phyloP scores from a whole-genome alignment of 2,113 vertebrate species.

The Tor tambroides region DNA sequence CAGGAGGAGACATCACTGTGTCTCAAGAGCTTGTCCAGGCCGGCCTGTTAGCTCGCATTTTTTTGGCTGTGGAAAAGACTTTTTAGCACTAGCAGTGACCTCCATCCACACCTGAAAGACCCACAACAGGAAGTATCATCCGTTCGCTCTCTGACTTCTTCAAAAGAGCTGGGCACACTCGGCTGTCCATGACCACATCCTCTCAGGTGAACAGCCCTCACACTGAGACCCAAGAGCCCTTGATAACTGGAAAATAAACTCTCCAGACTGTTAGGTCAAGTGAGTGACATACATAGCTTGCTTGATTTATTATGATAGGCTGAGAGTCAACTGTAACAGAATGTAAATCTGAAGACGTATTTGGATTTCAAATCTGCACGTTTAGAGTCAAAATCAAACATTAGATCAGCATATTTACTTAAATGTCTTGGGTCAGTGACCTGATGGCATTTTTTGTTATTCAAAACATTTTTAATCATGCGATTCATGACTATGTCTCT shows the following conservation, averaged over 20 bases:
- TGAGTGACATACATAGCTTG: neutral
- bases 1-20: neutral
- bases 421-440: neutral
- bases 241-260: constrained; percentile 4
- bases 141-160: constrained; percentile 32
- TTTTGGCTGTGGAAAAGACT: neutral
- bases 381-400: neutral
- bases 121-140: constrained; percentile 47
- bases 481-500: neutral
- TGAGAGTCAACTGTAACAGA: too few relatives aligned
- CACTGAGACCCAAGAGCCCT: constrained; percentile 25
- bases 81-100: too few relatives aligned
- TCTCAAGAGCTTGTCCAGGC: constrained; percentile 25
- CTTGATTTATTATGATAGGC: neutral
- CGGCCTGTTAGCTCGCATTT: neutral
- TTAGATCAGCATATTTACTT: too few relatives aligned
- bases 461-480: neutral
- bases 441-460: neutral
- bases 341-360: neutral
- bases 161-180: constrained; percentile 44
- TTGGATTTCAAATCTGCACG: neutral
- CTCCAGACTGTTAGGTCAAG: neutral
- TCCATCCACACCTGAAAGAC: neutral
- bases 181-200: constrained; percentile 59
- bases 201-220: constrained; percentile 54